phyloP scores from a whole-genome alignment of 2,113 vertebrate genomes.

The Sebastes fasciatus region DNA sequence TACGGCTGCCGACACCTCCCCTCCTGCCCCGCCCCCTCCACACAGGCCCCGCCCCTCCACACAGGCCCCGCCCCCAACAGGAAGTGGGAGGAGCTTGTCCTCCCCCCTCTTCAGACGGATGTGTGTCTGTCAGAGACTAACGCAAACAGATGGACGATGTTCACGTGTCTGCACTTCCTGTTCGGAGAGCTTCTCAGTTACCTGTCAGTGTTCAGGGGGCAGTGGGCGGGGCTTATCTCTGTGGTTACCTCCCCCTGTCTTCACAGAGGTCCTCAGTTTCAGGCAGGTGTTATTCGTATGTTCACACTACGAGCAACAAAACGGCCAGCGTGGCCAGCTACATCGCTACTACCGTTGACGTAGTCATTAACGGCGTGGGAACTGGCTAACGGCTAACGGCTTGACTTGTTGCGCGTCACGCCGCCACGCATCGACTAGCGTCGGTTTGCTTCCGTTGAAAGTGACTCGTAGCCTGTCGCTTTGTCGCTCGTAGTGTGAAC shows the following conservation, averaged over 20 bases:
- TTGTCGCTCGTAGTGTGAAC: background rate
- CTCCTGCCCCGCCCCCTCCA: constrained; percentile 21
- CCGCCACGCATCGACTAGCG: too few relatives aligned
- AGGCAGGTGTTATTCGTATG: constrained; percentile 8
- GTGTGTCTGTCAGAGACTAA: constrained; percentile 22
- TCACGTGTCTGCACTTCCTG: constrained; percentile 14
- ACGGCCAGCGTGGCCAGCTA: too few relatives aligned
- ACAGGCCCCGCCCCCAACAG: background rate
- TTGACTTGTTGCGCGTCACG: too few relatives aligned
- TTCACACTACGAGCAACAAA: background rate
- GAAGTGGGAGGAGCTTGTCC: constrained; percentile 26
- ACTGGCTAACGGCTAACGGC: too few relatives aligned
- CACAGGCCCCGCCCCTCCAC: constrained; percentile 12
- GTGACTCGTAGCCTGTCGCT: too few relatives aligned
- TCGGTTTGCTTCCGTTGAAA: too few relatives aligned
- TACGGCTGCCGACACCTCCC: background rate
- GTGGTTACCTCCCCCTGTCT: background rate
- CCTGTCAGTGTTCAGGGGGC: constrained; percentile 18
- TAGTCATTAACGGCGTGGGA: too few relatives aligned
- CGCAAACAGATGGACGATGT: background rate
- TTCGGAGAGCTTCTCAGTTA: background rate
- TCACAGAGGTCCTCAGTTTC: constrained; percentile 13
- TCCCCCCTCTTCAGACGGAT: background rate
- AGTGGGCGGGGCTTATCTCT: constrained; percentile 11
- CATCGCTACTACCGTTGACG: too few relatives aligned